Conservation (phyloP, 2,113 vertebrate species). For the Siniperca knerii region DNA sequence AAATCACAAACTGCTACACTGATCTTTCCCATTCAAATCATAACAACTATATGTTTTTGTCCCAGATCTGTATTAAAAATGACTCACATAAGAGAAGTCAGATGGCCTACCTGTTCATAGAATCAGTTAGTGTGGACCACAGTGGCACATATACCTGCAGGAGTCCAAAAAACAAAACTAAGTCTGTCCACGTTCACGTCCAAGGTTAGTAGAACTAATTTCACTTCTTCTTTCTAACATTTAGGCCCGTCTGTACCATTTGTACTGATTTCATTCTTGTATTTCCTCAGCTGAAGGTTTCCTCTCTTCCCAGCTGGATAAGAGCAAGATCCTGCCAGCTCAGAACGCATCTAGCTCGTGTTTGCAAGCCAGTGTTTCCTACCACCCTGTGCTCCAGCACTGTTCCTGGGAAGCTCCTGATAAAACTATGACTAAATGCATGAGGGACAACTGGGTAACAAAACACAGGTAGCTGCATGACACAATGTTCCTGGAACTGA, state of each 20-base stretch:
- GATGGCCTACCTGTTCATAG: constrained; percentile 64
- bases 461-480: constrained; percentile 65
- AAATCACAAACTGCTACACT: background rate
- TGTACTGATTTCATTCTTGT: constrained; percentile 22
- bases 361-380: constrained; percentile 86
- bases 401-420: constrained; percentile 87
- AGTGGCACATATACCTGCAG: constrained; percentile 87
- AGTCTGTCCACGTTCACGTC: constrained; percentile 84
- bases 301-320: constrained; percentile 84
- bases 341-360: constrained; percentile 80
- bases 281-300: constrained; percentile 85
- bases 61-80: constrained; percentile 61
- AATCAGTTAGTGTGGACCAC: constrained; percentile 60
- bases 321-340: constrained; percentile 80
- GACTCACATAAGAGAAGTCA: rapidly evolving
- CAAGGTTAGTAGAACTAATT: constrained; percentile 79
- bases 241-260: background rate
- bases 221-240: background rate
- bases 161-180: constrained; percentile 60
- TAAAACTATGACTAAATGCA: constrained; percentile 48
- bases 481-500: background rate
- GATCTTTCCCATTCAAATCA: background rate
- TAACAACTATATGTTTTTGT: background rate
- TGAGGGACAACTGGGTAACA: constrained; percentile 24
- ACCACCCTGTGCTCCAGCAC: constrained; percentile 84